A percentile compares a stretch with the other conserved stretches of the same genome.
phyloP scores from a whole-genome alignment of 2,888 invertebrate genomes.

The Trichacis sp. region DNA sequence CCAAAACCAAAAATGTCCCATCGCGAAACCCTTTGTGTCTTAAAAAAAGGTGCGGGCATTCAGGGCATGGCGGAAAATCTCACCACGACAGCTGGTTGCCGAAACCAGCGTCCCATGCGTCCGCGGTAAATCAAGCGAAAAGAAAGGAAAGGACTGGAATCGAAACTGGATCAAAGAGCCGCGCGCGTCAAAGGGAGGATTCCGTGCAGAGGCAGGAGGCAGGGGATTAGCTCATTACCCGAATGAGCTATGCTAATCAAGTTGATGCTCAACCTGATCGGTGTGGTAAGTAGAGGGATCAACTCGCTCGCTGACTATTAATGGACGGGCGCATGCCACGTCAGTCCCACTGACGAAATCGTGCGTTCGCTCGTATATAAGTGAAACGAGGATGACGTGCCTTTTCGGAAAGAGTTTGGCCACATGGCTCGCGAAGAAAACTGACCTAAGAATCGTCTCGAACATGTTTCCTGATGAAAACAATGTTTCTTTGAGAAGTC shows the following conservation, averaged over 20 bases:
- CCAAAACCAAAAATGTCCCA: too few relatives aligned
- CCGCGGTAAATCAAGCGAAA: slow-evolving; percentile 30
- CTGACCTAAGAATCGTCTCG: too few relatives aligned
- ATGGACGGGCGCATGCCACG: slow-evolving; percentile 4
- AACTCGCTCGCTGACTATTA: slow-evolving; percentile 14
- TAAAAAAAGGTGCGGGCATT: too few relatives aligned
- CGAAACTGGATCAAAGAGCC: slow-evolving; percentile 11
- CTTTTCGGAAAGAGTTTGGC: background rate
- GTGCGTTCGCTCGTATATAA: background rate
- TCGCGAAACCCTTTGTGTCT: too few relatives aligned
- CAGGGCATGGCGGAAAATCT: too few relatives aligned
- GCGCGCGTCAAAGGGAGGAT: slow-evolving; percentile 11
- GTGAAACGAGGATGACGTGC: background rate
- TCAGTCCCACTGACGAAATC: background rate
- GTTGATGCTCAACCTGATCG: slow-evolving; percentile 54
- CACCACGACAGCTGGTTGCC: background rate
- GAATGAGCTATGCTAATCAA: slow-evolving; percentile 56
- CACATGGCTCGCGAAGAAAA: background rate
- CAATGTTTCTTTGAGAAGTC: too few relatives aligned
- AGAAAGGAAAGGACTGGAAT: slow-evolving; percentile 13
- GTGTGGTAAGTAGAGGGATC: slow-evolving; percentile 33
- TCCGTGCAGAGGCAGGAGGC: slow-evolving; percentile 8
- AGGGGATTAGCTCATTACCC: slow-evolving; percentile 53
- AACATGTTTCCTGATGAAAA: too few relatives aligned
- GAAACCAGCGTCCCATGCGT: slow-evolving; percentile 22